Conservation (phyloP, 2,888 invertebrate species). For the Heliconius sara region DNA sequence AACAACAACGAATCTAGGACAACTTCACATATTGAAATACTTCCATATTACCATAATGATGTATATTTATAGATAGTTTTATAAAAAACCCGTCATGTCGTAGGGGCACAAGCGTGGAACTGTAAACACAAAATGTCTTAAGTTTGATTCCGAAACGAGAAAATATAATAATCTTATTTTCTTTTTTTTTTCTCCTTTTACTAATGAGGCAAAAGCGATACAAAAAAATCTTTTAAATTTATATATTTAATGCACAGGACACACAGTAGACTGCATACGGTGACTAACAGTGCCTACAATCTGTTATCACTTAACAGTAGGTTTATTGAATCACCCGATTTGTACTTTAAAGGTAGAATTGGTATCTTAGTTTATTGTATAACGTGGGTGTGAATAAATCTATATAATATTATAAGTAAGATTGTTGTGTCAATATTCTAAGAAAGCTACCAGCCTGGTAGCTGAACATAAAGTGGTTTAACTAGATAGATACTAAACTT, state of each 20-base stretch:
- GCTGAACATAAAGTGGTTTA: no score
- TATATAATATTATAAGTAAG: not conserved
- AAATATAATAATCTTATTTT: not conserved
- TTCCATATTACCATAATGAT: no score
- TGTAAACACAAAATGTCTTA: not conserved
- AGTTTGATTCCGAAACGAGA: not conserved
- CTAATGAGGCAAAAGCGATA: not conserved
- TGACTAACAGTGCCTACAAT: not conserved
- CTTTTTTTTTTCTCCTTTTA: not conserved
- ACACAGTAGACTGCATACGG: constrained; percentile 1
- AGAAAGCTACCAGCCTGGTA: no score
- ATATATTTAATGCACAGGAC: not conserved
- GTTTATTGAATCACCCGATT: constrained; percentile 13
- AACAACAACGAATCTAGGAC: no score
- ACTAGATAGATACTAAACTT: no score
- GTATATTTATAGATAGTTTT: no score
- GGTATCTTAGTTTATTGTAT: not conserved
- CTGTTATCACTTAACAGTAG: constrained; percentile 31
- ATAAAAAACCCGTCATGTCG: no score
- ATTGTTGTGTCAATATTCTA: not conserved
- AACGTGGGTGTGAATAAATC: not conserved
- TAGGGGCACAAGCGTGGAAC: not conserved
- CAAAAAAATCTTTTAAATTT: no score
- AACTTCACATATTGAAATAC: no score
- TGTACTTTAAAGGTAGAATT: constrained; percentile 3